phyloP scores from a whole-genome alignment of 2,888 invertebrate genomes.

The Tribolium freemani region DNA sequence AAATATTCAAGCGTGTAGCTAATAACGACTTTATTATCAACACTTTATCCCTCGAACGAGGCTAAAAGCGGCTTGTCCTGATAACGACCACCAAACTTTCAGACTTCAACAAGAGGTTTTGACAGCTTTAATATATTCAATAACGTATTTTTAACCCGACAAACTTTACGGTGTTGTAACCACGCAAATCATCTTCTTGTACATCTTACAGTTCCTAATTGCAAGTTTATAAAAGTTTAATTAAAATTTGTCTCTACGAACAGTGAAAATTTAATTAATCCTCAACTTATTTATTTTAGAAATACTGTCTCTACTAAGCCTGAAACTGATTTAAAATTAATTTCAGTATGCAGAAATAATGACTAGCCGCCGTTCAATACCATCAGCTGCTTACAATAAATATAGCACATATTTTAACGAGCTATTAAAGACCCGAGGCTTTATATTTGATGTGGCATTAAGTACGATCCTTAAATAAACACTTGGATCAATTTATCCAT shows the following conservation, averaged over 20 bases:
- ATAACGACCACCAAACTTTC: background rate
- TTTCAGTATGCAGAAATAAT: background rate
- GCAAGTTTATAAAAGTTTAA: background rate
- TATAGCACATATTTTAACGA: slow-evolving; percentile 37
- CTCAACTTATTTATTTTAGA: background rate
- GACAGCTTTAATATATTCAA: slow-evolving; percentile 9
- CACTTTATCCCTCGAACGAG: background rate
- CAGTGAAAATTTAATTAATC: background rate
- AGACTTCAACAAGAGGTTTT: background rate
- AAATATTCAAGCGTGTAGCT: background rate
- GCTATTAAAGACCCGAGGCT: slow-evolving; percentile 31
- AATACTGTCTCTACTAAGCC: background rate
- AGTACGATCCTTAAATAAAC: slow-evolving; percentile 38
- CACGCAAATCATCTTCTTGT: background rate
- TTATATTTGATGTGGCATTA: slow-evolving; percentile 41
- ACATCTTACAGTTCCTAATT: background rate
- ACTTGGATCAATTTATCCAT: slow-evolving; percentile 29
- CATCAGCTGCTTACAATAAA: slow-evolving; percentile 36
- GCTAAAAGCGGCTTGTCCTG: background rate
- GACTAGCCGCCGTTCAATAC: background rate
- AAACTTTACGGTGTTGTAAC: background rate
- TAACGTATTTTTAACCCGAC: background rate
- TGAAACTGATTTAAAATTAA: background rate
- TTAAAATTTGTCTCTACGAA: background rate
- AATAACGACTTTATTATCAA: background rate